Base-by-base conservation (phyloP, 2,888 invertebrate species). In the Pseudococcus longispinus region DNA sequence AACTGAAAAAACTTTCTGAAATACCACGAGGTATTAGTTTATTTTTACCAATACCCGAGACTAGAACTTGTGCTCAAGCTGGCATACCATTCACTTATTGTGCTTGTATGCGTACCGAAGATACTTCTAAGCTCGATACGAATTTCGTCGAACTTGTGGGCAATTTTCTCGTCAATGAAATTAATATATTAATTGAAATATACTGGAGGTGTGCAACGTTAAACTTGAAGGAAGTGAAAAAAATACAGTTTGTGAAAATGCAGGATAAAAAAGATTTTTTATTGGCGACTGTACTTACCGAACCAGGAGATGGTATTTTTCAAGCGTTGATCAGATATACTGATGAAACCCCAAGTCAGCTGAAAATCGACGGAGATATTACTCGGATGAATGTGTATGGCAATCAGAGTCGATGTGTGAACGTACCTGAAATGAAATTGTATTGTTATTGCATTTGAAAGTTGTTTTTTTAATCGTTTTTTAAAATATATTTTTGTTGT, bases 311-410 rank as follows among this genome's bases (percentile, higher is more conserved):
- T 60, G 60, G 60, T 23, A 9, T 60, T 23, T 60, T 60, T 23
- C 60, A 60, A 60, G 60, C 60, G 11, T 60, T 23, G 60, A 15
- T 23, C 29, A 91, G 83, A 90, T 95, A 1, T 18, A 29, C 15
- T 91, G 94, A 29, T 15, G 70, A 29, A 29, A 4, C 15, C 18
- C 70, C 15, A 29, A 20, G 5, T 18, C 5, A 29, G 15, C 29
- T 70, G 26, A 15, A 70, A 8, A 15, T 29, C 8, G 29, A 29
- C 0, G 96, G 96, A 26, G 94, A 95, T 46, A 92, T 96, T 80
- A 95, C 95, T 90, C 92, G 96, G 84, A 92, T 96, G 85, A 96
- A 96, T 90, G 91, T 95, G 46, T 96, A 96, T 90, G 95, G 95
- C n/a, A 93, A 93, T 85, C 95, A 96, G 90, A 95, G 95, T 91